These are phyloP conservation scores for Drosophila nigricruria DNA, from an alignment of 2,888 invertebrate species.

Conservation along the genomic window DNA sequence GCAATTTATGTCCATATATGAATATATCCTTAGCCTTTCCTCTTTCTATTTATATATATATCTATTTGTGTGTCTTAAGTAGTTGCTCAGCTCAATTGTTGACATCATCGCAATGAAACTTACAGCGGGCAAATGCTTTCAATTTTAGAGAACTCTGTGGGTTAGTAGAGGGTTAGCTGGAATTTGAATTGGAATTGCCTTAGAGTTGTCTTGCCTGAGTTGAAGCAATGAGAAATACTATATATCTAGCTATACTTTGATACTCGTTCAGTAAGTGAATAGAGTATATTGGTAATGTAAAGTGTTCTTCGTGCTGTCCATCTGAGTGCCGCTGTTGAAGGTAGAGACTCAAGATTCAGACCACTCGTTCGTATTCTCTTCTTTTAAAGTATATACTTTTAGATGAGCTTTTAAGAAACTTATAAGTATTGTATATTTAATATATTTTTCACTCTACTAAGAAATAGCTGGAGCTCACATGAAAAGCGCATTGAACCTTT, in stretches of 20 bases:
- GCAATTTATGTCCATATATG: constrained; percentile 37
- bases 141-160: neutral
- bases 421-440: neutral
- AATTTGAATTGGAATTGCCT: neutral
- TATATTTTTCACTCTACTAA: neutral
- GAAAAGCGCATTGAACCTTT: constrained; percentile 33
- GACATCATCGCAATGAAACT: constrained; percentile 49
- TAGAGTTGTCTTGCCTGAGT: neutral
- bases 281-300: neutral
- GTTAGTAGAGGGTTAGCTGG: neutral
- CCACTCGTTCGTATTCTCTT: too few species aligned
- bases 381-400: too few species aligned
- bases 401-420: neutral
- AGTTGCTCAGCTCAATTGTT: constrained; percentile 34
- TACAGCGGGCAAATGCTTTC: neutral
- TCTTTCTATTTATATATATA: neutral
- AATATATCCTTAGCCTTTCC: neutral
- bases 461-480: neutral
- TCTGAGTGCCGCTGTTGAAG: too few species aligned
- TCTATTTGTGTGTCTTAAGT: constrained; percentile 7
- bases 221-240: too few species aligned
- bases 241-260: neutral
- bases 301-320: too few species aligned
- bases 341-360: too few species aligned
- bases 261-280: neutral